Base-by-base conservation (phyloP, 1,140 invertebrate genomes). In the Coelopa frigida region DNA sequence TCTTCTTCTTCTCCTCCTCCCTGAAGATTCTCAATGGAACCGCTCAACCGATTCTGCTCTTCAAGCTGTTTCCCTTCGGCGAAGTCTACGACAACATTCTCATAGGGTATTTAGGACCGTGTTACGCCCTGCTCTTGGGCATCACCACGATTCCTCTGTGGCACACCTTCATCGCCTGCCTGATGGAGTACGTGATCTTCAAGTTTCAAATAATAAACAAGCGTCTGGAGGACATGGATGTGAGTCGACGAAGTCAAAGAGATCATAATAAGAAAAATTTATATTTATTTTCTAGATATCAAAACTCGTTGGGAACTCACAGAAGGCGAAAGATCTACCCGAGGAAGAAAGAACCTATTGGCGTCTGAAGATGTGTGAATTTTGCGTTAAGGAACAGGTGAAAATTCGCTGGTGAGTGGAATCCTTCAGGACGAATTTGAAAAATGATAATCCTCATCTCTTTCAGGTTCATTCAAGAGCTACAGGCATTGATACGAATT, bases 91-190 rank as follows among this genome's bases (percentile, higher is more conserved):
- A 57, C 41, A 54, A 59, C 15, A 56, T 64, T 41, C 11, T 58
- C n/a, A 22, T 64, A 6, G 57, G 61, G 1, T 61, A 57, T 46
- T 24, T 64, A 35, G 56, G 61, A 3, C 46, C 61, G 0, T 59
- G 54, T 44, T 61, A 59, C 45, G 56, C 58, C 0, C 36, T 64
- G 0, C 41, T 38, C 1, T 18, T 64, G 44, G 61, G 61, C 3
- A 51, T 61, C 5, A 61, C 53, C n/a, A 53, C 51, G 4, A 59
- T 64, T n/a, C 61, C 61, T 1, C n/a, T 61, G 38, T 64, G 61
- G 61, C 61, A 64, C 18, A 64, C 61, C 33, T 64, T 64, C 21
- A 59, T 64, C 45, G 54, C 55, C 2, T 61, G 58, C 44, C 50
- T 64, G 14, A 61, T 64, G 58, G 59, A 60, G 35, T 64, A 52